Evolutionary conservation across 2,888 invertebrate species (phyloP), one percentile per base, ranked within the genome.

Genomic region (Eucera pruinosa): DNA sequence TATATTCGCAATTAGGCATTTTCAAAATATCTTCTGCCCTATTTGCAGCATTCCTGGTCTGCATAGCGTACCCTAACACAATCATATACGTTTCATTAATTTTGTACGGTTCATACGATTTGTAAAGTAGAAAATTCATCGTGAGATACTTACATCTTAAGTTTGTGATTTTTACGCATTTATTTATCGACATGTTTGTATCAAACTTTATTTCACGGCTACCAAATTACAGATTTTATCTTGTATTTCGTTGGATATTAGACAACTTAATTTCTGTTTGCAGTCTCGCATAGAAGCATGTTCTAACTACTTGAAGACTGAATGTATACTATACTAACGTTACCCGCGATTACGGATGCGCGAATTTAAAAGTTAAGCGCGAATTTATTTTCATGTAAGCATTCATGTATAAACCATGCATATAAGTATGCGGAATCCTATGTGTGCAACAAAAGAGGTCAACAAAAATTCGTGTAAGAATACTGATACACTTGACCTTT

Each of bases 1-100:
- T 9, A 6, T 70, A 20, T 36, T 54, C 13, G 2, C 57, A 78
- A n/a, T 48, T 33, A 0, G 78, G 78, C 61, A 74, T 70, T 54
- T 43, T 43, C 15, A n/a, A 39, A 50, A n/a, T n/a, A 43, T 62
- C 39, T 20, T 2, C 39, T 33, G 5, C 27, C 18, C 39, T 50
- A 45, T 7, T 55, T 18, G 15, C n/a, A 23, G 33, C 36, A 50
- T 25, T 33, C 45, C 30, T 58, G 2, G 2, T 6, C 48, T 65
- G 75, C 5, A 47, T 33, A 5, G 15, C n/a, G 0, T 57, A 23
- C 39, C 54, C 61, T 74, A 39, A 33, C 25, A 62, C 27, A 57
- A 18, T 27, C 20, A 23, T 41, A 30, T 41, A 36, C 1, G 27
- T 23, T 41, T 47, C 13, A 20, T 11, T 30, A 0, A 36, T 20